phyloP scores from a whole-genome alignment of 2,113 vertebrate species.

The Peucedramus taeniatus region DNA sequence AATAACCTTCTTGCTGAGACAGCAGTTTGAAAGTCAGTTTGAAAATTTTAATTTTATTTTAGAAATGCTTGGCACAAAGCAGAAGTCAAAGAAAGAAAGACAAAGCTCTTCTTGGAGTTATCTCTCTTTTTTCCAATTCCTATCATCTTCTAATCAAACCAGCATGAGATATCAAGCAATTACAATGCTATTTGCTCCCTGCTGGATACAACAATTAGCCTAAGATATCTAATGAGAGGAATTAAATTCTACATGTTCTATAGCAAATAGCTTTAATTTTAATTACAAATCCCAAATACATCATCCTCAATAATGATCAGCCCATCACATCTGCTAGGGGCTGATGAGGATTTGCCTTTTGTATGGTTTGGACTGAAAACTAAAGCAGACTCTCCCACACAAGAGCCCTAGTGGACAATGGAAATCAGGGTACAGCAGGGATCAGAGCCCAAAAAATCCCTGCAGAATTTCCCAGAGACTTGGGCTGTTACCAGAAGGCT shows the following conservation, averaged over 20 bases:
- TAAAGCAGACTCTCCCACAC: not conserved
- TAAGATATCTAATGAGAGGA: slow-evolving; percentile 66
- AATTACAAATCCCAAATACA: slow-evolving; percentile 69
- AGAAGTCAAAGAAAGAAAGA: slow-evolving; percentile 10
- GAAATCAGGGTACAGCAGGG: not conserved
- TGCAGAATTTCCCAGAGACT: not conserved
- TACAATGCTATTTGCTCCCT: slow-evolving; percentile 67
- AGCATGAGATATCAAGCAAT: slow-evolving; percentile 68
- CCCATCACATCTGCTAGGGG: slow-evolving; percentile 21
- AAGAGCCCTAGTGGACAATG: not conserved
- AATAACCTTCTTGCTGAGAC: not conserved
- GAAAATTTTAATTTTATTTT: not conserved
- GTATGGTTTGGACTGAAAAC: not conserved
- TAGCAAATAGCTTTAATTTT: slow-evolving; percentile 67
- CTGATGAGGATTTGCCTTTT: slow-evolving; percentile 10
- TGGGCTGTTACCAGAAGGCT: not conserved
- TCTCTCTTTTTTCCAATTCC: slow-evolving; percentile 13
- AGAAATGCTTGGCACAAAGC: not conserved
- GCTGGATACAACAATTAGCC: slow-evolving; percentile 69
- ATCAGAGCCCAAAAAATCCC: not conserved
- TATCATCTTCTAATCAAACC: slow-evolving; percentile 57
- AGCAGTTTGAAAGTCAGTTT: not conserved
- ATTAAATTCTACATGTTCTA: slow-evolving; percentile 63
- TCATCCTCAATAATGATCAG: slow-evolving; percentile 45
- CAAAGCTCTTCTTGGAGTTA: not conserved